Evolutionary conservation across 1,140 invertebrate species (phyloP), one percentile per base, ranked within the genome.

Genomic region (Aphis gossypii): DNA sequence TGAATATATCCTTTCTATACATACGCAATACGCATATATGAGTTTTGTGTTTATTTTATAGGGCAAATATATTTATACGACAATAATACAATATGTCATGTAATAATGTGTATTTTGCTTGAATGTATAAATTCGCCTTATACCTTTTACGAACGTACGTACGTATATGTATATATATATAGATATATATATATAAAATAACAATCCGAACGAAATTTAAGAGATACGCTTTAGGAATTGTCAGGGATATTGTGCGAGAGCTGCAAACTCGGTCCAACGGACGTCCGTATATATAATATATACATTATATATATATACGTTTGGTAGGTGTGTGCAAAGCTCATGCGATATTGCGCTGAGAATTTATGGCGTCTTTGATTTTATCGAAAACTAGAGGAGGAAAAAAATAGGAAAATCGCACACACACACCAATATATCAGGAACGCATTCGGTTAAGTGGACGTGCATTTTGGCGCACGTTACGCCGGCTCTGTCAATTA

Each of bases 321-420:
- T 30, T 20, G 60, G 8, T 56, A 23, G 23, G 60, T 38, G 76
- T 38, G 14, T 82, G 83, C 25, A 44, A 84, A 84, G 83, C 83
- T 44, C 25, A 14, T 20, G 46, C 86, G n/a, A 87, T 87, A 87
- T 48, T 87, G 86, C 86, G 4, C 30, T 20, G 86, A 48, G 46
- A 87, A 87, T 87, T 87, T 87, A 87, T 87, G 46, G 86, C 18
- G 41, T 48, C 86, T 30, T 48, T 87, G 86, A 48, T 87, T 87
- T 87, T 87, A 87, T 87, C 86, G 86, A 46, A 48, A 41, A 41
- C 38, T 14, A n/a, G 38, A 84, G 23, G 9, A 84, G 38, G 38
- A 23, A 84, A 84, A 84, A 84, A 84, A 84, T 25, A 84, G 9
- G 23, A 11, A 84, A 84, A 41, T 41, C 38, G 41, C 9, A 44